Percentiles rank a stretch among this genome's conserved stretches.
These are phyloP conservation scores for Cheilinus undulatus DNA, from an alignment of 2,113 vertebrate genomes.

Conservation along the genomic window DNA sequence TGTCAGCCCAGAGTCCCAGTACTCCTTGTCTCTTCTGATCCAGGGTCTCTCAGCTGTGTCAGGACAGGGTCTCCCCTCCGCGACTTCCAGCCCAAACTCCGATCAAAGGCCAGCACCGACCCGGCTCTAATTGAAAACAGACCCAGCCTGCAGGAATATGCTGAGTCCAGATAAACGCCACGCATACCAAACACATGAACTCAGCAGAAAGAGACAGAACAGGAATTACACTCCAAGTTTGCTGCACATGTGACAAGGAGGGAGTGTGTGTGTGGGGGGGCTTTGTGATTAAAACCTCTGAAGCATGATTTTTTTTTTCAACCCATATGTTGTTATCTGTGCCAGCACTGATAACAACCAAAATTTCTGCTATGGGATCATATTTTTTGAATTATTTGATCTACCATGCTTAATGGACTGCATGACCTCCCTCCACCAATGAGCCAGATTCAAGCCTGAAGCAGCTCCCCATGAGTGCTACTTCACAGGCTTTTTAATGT, in stretches of 20 bases:
- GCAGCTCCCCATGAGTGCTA: neutral
- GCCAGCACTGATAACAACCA: neutral
- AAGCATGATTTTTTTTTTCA: neutral
- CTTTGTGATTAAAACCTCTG: neutral
- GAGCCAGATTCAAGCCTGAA: neutral
- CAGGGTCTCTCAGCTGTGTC: constrained; percentile 29
- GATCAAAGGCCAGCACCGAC: constrained; percentile 52
- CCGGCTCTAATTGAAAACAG: constrained; percentile 66
- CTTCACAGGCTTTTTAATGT: neutral
- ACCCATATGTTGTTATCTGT: neutral
- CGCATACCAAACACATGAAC: constrained; percentile 61
- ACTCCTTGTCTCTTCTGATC: neutral
- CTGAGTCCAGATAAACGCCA: constrained; percentile 59
- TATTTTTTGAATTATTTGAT: neutral
- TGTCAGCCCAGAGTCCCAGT: neutral
- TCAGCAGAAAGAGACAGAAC: constrained; percentile 27
- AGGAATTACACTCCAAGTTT: constrained; percentile 20
- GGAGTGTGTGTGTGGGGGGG: no score
- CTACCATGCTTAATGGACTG: neutral
- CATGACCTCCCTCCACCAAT: no score
- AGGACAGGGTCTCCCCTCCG: constrained; percentile 32
- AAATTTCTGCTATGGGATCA: neutral
- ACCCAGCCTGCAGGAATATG: constrained; percentile 52
- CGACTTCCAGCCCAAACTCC: constrained; percentile 7
- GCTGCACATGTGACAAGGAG: constrained; percentile 1